Base-by-base conservation (phyloP, 2,888 invertebrate genomes). In the Parochlus steinenii region DNA sequence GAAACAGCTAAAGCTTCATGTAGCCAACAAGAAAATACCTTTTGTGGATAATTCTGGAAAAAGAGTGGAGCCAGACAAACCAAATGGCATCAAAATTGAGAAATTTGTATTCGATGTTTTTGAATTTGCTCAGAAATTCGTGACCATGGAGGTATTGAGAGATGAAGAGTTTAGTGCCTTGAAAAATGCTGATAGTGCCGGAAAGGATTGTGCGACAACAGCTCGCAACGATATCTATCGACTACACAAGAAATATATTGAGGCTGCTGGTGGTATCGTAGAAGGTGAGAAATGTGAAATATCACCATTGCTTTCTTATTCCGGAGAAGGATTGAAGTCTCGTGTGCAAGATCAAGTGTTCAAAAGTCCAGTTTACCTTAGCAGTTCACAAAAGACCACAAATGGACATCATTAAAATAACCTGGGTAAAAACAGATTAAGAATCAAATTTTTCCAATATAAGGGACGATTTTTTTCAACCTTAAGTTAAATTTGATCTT, bases 91-190 rank as follows among this genome's bases (percentile, higher is more conserved):
- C 43, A 99, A 99, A 63, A 80, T 99, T 61, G 98, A 99, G 53
- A 98, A 97, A 57, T 99, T 99, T 55, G 85, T 99, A 7, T 99
- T 99, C 55, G 98, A 99, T 57, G 93, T 97, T 0, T 98, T 99
- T 52, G 82, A 82, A 50, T 90, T 87, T 57, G 75, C 93, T 1
- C 73, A 83, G 43, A 78, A 77, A 47, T 86, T 98, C 50, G 87
- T 82, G 8, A 86, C 87, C 5, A 83, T 93, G 74, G 92, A 97
- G 61, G 83, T 86, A 0, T 70, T 79, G 0, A 71, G 97, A 29
- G 78, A 83, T 45, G 80, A 83, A 40, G 98, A 99, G 55, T 99
- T 98, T 54, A 90, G 95, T 46, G 93, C 97, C 0, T 59, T 99
- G 43, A 99, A 99, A 54, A 99, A 99, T 58, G 70, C 83, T 2